Evolutionary conservation across 1,140 invertebrate genomes (phyloP).

Genomic region (Teleogryllus occipitalis): DNA sequence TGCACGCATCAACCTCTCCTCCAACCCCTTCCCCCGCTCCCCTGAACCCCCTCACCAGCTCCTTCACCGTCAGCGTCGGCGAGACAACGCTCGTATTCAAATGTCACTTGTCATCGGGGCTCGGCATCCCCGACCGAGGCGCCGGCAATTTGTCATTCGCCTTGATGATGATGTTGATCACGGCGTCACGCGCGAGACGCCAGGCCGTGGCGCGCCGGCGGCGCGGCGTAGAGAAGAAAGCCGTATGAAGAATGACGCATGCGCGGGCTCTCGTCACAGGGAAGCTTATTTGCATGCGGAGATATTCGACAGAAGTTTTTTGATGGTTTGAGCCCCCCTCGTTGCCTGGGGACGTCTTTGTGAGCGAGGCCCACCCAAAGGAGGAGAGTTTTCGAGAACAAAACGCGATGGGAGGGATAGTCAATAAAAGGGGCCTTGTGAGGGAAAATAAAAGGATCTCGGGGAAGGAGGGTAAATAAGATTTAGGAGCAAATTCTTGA

Average conservation of each 20-base stretch:
- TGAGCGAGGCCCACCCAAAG: neutral
- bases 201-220: neutral
- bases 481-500: neutral
- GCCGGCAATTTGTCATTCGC: neutral
- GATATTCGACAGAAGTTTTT: constrained; percentile 1
- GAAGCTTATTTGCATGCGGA: neutral
- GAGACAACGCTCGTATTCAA: neutral
- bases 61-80: neutral
- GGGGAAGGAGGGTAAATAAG: neutral
- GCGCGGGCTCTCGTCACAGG: neutral
- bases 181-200: neutral
- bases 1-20: neutral
- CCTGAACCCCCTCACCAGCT: neutral
- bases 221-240: neutral
- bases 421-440: neutral
- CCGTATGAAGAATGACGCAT: neutral
- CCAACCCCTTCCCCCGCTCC: neutral
- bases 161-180: neutral
- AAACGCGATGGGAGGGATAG: neutral
- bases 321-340: neutral
- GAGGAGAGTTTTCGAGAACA: neutral
- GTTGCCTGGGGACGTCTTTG: neutral
- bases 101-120: neutral
- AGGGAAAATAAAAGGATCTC: neutral
- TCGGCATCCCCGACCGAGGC: neutral